A percentile compares a stretch with the other conserved stretches of the same genome.
Conservation (phyloP, 1,140 invertebrate genomes). For the Samia ricini region DNA sequence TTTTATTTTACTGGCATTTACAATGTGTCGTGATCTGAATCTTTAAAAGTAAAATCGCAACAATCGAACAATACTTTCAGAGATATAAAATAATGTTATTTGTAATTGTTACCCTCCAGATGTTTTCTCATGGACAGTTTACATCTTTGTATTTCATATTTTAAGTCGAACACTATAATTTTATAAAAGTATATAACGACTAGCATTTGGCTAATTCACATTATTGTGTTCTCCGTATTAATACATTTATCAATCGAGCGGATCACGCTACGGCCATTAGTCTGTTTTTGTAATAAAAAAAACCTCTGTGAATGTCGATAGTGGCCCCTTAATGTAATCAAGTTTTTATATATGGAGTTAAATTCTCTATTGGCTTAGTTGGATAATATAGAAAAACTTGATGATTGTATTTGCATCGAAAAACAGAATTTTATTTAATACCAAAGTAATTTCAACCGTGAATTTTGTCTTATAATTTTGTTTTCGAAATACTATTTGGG, state of each 20-base stretch:
- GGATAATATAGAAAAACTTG: conserved; percentile 25
- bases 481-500: conserved; percentile 3
- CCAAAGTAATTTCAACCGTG: conserved; percentile 30
- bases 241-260: conserved; percentile 9
- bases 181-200: background rate
- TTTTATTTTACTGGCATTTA: too few relatives aligned
- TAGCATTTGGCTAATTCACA: background rate
- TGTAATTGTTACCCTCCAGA: background rate
- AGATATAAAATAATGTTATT: too few relatives aligned
- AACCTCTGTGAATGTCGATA: conserved; percentile 5
- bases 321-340: conserved; percentile 3
- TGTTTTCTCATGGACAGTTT: background rate
- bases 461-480: conserved; percentile 35
- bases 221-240: background rate
- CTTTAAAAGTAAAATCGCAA: too few relatives aligned
- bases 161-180: background rate
- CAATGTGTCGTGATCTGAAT: too few relatives aligned
- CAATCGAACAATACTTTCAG: too few relatives aligned
- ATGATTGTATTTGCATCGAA: conserved; percentile 31
- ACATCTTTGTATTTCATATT: background rate
- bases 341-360: conserved; percentile 7
- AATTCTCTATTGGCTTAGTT: conserved; percentile 11
- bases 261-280: conserved; percentile 7
- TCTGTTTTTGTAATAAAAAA: background rate
- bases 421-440: conserved; percentile 34